A percentile compares a stretch with the other conserved stretches of the same genome.
These are phyloP conservation scores for Bungarus multicinctus DNA, from an alignment of 2,113 vertebrate genomes.

Conservation along the genomic window DNA sequence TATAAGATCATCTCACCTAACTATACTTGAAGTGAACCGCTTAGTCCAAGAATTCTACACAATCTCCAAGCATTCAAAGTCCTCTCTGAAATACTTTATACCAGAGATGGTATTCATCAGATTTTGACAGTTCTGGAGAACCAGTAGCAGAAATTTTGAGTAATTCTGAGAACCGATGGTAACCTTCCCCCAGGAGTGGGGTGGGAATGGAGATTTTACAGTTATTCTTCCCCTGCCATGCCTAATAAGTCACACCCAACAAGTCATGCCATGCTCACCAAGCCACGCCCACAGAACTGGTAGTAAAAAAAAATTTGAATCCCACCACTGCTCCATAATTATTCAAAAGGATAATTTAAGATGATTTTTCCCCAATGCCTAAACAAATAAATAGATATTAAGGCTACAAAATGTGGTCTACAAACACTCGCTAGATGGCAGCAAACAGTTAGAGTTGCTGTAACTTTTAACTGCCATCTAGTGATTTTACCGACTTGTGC, in stretches of 20 bases:
- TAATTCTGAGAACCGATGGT: too few relatives aligned
- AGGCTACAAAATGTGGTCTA: background rate
- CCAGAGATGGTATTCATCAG: too few relatives aligned
- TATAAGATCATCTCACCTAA: background rate
- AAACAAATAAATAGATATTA: background rate
- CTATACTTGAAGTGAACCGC: background rate
- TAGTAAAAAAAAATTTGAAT: too few relatives aligned
- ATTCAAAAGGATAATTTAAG: background rate
- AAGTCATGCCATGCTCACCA: too few relatives aligned
- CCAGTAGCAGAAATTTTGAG: too few relatives aligned
- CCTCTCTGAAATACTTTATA: background rate
- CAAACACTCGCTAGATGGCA: background rate
- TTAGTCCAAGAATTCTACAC: background rate
- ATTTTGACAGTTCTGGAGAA: too few relatives aligned
- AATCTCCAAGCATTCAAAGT: background rate
- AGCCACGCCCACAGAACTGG: too few relatives aligned
- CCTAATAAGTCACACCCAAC: too few relatives aligned
- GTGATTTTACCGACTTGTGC: background rate
- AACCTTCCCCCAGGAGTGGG: too few relatives aligned
- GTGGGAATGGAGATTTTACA: too few relatives aligned
- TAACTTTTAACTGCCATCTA: background rate
- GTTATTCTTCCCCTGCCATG: too few relatives aligned
- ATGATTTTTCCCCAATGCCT: background rate
- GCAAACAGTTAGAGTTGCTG: background rate
- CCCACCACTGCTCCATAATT: background rate